Evolutionary conservation across 2,113 vertebrate genomes (phyloP).

Genomic region (Orientallactaga bullata): DNA sequence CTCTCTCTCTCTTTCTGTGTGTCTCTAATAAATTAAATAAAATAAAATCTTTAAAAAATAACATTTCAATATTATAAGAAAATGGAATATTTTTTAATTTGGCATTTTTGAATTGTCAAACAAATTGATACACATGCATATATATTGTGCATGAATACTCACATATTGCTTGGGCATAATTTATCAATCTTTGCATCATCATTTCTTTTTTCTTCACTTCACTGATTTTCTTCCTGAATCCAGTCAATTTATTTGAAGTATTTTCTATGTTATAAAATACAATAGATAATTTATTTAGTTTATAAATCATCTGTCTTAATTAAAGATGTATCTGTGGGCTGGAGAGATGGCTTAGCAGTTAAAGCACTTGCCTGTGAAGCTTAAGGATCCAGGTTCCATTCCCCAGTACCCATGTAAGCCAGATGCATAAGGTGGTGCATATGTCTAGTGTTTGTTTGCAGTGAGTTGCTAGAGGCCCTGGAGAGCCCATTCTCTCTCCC

Average conservation of each 20-base stretch:
- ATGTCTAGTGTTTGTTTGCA: too few relatives aligned
- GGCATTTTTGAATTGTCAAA: not conserved
- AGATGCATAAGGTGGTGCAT: too few relatives aligned
- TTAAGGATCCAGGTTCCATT: too few relatives aligned
- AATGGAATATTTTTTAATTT: not conserved
- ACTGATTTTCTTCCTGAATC: not conserved
- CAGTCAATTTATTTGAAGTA: conserved; percentile 31
- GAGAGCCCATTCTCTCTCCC: too few relatives aligned
- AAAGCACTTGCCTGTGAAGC: too few relatives aligned
- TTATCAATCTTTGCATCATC: not conserved
- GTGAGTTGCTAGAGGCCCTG: too few relatives aligned
- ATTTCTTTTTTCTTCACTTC: not conserved
- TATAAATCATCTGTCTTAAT: not conserved
- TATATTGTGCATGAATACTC: too few relatives aligned
- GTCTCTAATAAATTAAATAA: too few relatives aligned
- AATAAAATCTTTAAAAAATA: too few relatives aligned
- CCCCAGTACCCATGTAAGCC: too few relatives aligned
- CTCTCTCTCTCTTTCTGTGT: too few relatives aligned
- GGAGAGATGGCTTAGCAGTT: too few relatives aligned
- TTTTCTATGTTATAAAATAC: not conserved
- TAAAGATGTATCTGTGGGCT: not conserved
- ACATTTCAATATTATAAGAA: not conserved
- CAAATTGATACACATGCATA: not conserved
- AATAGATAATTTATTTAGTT: not conserved
- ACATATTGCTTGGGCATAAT: not conserved